phyloP scores from a whole-genome alignment of 2,797 vertebrate genomes.

The Poecilia wingei region DNA sequence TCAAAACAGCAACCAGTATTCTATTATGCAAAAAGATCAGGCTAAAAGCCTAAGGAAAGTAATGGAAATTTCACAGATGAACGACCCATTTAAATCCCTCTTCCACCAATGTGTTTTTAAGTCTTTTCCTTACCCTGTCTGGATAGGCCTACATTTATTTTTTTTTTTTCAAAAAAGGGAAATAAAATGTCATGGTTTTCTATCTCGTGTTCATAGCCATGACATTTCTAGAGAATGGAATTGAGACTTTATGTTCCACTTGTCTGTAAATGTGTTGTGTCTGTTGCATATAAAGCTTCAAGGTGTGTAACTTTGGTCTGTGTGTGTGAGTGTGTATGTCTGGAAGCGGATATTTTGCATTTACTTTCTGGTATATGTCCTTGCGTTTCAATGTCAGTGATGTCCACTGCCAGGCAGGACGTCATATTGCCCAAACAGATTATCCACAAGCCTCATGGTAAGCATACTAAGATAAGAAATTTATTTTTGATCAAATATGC shows the following conservation, averaged over 20 bases:
- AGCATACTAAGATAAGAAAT: conserved; percentile 64
- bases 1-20: not conserved
- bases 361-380: conserved; percentile 48
- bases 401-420: conserved; percentile 39
- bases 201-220: conserved; percentile 62
- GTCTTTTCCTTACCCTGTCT: conserved; percentile 59
- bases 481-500: conserved; percentile 49
- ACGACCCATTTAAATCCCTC: conserved; percentile 58
- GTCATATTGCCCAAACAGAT: conserved; percentile 58
- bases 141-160: not conserved
- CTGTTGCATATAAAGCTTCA: conserved; percentile 4
- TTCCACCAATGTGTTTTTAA: conserved; percentile 54
- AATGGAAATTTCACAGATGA: conserved; percentile 29
- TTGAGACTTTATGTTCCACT: conserved; percentile 58
- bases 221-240: conserved; percentile 63
- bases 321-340: conserved; percentile 16
- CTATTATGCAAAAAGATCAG: not conserved
- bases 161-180: not conserved
- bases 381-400: conserved; percentile 56
- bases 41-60: conserved; percentile 28
- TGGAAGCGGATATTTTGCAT: not conserved
- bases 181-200: conserved; percentile 70
- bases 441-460: conserved; percentile 54
- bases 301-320: not conserved
- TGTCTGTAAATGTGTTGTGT: conserved; percentile 18